phyloP scores from a whole-genome alignment of 2,888 invertebrate genomes.

The Xylocampa areola region DNA sequence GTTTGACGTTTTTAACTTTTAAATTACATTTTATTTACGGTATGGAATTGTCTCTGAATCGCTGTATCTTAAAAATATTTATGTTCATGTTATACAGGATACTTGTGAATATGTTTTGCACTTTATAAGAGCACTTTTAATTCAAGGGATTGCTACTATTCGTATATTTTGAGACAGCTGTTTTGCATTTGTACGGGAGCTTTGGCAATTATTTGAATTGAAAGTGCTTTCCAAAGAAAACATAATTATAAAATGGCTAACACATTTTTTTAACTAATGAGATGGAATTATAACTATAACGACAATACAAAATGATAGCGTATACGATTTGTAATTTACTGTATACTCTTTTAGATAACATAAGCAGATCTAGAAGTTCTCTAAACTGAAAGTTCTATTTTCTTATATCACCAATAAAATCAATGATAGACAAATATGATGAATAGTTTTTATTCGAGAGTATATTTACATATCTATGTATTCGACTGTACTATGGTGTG shows the following conservation, averaged over 20 bases:
- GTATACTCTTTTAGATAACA: conserved; percentile 56
- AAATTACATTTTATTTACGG: conserved; percentile 30
- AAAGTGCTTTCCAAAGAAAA: conserved; percentile 3
- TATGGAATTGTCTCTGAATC: conserved; percentile 59
- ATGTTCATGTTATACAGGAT: neutral
- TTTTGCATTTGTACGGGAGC: neutral
- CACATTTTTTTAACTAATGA: conserved; percentile 13
- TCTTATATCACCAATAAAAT: conserved; percentile 45
- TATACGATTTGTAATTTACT: conserved; percentile 62
- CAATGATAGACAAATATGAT: conserved; percentile 23
- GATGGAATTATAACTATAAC: conserved; percentile 34
- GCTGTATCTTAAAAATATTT: conserved; percentile 10
- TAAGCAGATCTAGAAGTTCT: conserved; percentile 43
- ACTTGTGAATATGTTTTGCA: too few species aligned
- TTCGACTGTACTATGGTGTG: conserved; percentile 38
- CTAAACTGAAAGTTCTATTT: conserved; percentile 45
- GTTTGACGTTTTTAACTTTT: conserved; percentile 9
- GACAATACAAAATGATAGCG: conserved; percentile 59
- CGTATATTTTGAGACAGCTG: neutral
- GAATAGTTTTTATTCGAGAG: conserved; percentile 42
- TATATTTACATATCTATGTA: conserved; percentile 60
- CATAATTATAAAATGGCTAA: neutral
- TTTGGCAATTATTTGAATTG: neutral
- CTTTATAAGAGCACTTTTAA: too few species aligned
- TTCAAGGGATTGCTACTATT: too few species aligned